Evolutionary conservation across 1,140 invertebrate genomes (phyloP).

Genomic region (Drosophila chauvacae): DNA sequence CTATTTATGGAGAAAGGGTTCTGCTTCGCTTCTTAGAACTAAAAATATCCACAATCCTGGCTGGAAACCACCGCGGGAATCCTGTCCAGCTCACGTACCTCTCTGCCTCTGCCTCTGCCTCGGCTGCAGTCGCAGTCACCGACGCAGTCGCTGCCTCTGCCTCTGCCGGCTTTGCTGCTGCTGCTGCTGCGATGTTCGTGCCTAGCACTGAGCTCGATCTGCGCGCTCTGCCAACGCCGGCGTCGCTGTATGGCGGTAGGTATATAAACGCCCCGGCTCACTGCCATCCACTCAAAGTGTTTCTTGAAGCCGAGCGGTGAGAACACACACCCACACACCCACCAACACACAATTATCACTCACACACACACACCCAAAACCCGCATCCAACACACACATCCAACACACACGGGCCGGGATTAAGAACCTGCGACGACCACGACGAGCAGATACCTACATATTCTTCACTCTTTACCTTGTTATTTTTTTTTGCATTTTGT

Average conservation of each 20-base stretch:
- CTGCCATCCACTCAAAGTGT: slow-evolving; percentile 62
- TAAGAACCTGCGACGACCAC: slow-evolving; percentile 8
- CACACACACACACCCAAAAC: neutral
- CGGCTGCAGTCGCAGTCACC: neutral
- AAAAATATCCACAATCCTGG: slow-evolving; percentile 35
- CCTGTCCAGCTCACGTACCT: slow-evolving; percentile 38
- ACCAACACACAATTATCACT: slow-evolving; percentile 25
- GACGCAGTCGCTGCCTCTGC: neutral
- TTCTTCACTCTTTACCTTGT: neutral
- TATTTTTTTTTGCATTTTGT: slow-evolving; percentile 20
- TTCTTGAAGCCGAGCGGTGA: slow-evolving; percentile 65
- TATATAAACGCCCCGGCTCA: slow-evolving; percentile 50
- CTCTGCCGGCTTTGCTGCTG: neutral
- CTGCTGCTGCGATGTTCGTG: slow-evolving; percentile 40
- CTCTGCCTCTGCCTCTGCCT: slow-evolving; percentile 8
- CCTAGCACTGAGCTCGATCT: slow-evolving; percentile 43
- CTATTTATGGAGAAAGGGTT: slow-evolving; percentile 65
- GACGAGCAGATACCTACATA: slow-evolving; percentile 1
- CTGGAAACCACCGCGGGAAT: slow-evolving; percentile 3
- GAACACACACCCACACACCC: slow-evolving; percentile 40
- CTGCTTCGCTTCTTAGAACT: slow-evolving; percentile 42
- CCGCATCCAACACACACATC: neutral
- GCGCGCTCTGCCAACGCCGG: slow-evolving; percentile 9
- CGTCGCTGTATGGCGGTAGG: slow-evolving; percentile 10
- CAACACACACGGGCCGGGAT: slow-evolving; percentile 5